phyloP scores from a whole-genome alignment of 2,888 invertebrate genomes.

The Encarsia formosa region DNA sequence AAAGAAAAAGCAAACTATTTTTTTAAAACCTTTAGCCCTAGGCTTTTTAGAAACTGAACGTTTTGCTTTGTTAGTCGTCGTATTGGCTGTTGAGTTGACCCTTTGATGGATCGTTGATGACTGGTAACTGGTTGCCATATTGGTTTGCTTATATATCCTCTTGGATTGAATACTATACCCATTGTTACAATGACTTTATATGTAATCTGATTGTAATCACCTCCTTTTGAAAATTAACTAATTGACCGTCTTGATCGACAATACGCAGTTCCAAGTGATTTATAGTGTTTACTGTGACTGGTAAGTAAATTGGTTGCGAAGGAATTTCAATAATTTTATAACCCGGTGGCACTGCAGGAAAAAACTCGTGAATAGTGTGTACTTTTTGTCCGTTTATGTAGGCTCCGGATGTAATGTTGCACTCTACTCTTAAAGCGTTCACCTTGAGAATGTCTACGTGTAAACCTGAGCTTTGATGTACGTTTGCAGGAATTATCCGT shows the following conservation, averaged over 20 bases:
- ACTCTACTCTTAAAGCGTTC: too few relatives aligned
- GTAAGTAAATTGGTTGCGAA: constrained; percentile 29
- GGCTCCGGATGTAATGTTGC: too few relatives aligned
- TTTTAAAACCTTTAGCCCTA: neutral
- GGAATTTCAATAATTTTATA: constrained; percentile 40
- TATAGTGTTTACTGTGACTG: constrained; percentile 25
- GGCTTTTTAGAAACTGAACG: neutral
- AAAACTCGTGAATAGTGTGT: constrained; percentile 10
- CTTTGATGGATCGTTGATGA: neutral
- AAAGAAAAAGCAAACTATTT: neutral
- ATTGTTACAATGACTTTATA: neutral
- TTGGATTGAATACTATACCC: neutral
- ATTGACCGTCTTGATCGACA: constrained; percentile 29
- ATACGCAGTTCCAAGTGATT: constrained; percentile 28
- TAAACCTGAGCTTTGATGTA: too few relatives aligned
- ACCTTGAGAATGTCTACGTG: too few relatives aligned
- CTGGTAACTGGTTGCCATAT: neutral
- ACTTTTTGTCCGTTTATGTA: too few relatives aligned
- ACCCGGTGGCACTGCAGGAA: constrained; percentile 30
- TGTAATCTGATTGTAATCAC: constrained; percentile 29
- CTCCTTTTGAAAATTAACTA: constrained; percentile 30
- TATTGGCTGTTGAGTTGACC: neutral
- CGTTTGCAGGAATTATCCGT: too few relatives aligned
- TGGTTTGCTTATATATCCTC: neutral
- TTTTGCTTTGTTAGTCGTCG: neutral